A percentile compares a stretch with the other conserved stretches of the same genome.
These are phyloP conservation scores for Atherinomorus stipes DNA, from an alignment of 2,113 vertebrate species.

Conservation along the genomic window DNA sequence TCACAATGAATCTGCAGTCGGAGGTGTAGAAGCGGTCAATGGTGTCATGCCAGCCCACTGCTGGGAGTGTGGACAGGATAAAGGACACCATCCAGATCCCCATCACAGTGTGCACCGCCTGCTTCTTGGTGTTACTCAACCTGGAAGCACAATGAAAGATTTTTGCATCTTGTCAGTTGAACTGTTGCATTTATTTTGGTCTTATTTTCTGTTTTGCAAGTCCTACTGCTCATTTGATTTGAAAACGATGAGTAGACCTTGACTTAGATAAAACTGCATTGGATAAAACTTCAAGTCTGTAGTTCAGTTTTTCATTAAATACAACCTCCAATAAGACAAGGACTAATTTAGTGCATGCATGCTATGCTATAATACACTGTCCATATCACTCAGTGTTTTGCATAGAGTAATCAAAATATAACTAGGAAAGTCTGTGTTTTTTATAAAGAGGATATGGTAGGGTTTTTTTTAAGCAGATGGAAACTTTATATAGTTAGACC, in stretches of 20 bases:
- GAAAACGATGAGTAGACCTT: too few species aligned
- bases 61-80: constrained; percentile 91
- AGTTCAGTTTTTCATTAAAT: not conserved
- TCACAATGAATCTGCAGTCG: constrained; percentile 93
- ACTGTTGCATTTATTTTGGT: not conserved
- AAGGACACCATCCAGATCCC: constrained; percentile 98
- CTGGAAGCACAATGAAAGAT: constrained; percentile 77
- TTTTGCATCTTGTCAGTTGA: constrained; percentile 13
- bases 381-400: constrained; percentile 3
- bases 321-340: not conserved
- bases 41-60: constrained; percentile 95
- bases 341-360: not conserved
- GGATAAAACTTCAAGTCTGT: not conserved
- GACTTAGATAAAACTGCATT: too few species aligned
- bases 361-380: not conserved
- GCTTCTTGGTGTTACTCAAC: constrained; percentile 94
- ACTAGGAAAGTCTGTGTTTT: not conserved
- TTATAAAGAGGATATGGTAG: not conserved
- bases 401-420: not conserved
- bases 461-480: not conserved
- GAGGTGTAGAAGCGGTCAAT: constrained; percentile 89
- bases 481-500: not conserved
- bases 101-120: constrained; percentile 94
- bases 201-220: not conserved
- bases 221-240: not conserved